These are phyloP conservation scores for Oreochromis aureus DNA, from an alignment of 2,113 vertebrate species.

Conservation along the genomic window DNA sequence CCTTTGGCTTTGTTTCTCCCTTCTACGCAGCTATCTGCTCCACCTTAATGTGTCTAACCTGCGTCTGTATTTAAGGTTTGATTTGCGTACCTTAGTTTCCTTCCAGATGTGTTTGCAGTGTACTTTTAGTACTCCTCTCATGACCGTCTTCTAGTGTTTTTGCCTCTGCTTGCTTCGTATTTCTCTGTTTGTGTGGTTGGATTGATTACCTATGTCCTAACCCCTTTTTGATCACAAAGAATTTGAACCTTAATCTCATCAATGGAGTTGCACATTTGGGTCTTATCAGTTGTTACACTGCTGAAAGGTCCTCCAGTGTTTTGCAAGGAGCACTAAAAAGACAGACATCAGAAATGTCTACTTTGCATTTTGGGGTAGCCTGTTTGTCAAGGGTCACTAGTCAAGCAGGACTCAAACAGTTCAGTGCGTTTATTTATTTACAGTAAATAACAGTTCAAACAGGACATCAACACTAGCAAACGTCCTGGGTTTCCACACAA, in stretches of 20 bases:
- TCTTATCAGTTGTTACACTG: not conserved
- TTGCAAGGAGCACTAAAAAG: not conserved
- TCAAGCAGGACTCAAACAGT: not conserved
- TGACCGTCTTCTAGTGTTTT: not conserved
- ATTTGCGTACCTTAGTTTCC: not conserved
- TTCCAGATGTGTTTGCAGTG: not conserved
- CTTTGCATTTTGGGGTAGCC: not conserved
- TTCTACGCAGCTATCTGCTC: not conserved
- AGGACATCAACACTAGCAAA: not conserved
- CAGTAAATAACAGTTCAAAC: not conserved
- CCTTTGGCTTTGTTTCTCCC: not conserved
- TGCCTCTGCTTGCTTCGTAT: not conserved
- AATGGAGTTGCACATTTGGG: not conserved
- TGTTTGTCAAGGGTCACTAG: not conserved
- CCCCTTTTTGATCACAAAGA: not conserved
- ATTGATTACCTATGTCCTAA: not conserved
- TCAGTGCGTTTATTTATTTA: not conserved
- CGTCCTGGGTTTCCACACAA: not conserved
- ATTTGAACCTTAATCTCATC: not conserved
- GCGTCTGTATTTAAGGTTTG: not conserved
- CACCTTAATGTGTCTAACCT: not conserved
- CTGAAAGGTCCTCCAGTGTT: not conserved
- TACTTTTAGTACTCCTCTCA: not conserved
- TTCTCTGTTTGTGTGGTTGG: not conserved
- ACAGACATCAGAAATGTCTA: not conserved